Evolutionary conservation across 2,797 vertebrate genomes (phyloP).

Genomic region (Liasis olivaceus): DNA sequence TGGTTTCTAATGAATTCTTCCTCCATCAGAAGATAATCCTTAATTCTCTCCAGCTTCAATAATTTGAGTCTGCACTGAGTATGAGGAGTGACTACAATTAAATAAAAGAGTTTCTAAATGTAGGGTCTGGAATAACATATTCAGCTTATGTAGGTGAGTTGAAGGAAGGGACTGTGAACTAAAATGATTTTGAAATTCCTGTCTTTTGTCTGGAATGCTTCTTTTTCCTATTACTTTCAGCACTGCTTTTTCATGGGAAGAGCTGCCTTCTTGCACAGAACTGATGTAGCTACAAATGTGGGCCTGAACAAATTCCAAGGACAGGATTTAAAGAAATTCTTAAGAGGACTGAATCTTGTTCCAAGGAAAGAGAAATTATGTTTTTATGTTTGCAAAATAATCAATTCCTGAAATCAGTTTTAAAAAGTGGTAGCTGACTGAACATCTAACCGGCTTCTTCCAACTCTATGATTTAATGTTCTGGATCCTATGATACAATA

Average conservation of each 20-base stretch:
- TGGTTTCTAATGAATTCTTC: slow-evolving; percentile 99
- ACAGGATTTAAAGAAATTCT: background rate
- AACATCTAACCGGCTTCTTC: background rate
- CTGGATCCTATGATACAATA: background rate
- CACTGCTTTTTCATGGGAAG: background rate
- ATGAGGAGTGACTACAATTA: slow-evolving; percentile 90
- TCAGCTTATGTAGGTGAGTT: background rate
- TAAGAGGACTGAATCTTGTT: background rate
- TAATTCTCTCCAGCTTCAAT: slow-evolving; percentile 91
- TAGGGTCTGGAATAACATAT: background rate
- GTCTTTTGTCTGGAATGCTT: background rate
- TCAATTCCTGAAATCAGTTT: background rate
- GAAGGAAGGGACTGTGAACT: background rate
- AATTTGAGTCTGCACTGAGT: slow-evolving; percentile 95
- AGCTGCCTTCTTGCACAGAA: background rate
- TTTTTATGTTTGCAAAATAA: background rate
- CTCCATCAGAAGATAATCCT: slow-evolving; percentile 98
- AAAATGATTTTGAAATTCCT: background rate
- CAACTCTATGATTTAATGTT: background rate
- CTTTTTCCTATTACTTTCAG: background rate
- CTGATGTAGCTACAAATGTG: background rate
- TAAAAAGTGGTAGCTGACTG: background rate
- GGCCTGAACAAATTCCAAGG: background rate
- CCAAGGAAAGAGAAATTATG: no score
- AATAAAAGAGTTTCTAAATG: slow-evolving; percentile 8